Conservation (phyloP, 2,113 vertebrate genomes). For the Murina feae region DNA sequence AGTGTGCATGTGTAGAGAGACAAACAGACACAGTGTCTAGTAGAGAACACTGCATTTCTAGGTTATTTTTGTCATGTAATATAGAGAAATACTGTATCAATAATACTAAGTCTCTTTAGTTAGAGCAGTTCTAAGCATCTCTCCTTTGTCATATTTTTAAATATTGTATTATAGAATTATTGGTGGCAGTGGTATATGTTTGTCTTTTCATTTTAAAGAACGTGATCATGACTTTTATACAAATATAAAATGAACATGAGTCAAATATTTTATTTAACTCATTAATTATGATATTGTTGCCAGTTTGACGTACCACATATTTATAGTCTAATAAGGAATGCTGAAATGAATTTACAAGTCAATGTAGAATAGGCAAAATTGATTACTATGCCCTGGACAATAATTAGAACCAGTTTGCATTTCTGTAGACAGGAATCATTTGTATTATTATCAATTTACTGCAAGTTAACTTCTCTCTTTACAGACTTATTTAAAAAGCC, state of each 20-base stretch:
- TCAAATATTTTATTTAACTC: background rate
- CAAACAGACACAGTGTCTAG: background rate
- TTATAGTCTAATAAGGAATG: background rate
- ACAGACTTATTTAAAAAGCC: background rate
- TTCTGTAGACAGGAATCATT: background rate
- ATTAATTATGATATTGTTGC: background rate
- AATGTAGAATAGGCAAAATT: background rate
- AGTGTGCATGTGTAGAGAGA: background rate
- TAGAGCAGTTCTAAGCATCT: background rate
- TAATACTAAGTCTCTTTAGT: background rate
- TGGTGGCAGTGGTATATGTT: background rate
- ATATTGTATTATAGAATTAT: background rate
- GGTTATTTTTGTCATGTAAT: background rate
- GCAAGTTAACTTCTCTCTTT: background rate
- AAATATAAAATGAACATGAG: background rate
- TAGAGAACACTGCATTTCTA: background rate
- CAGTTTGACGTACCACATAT: background rate
- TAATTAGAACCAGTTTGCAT: conserved; percentile 16
- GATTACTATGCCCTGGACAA: background rate
- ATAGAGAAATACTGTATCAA: background rate
- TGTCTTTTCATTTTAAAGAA: background rate
- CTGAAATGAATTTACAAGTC: background rate
- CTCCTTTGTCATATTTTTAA: background rate
- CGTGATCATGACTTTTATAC: conserved; percentile 11
- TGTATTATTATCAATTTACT: conserved; percentile 31